These are phyloP conservation scores for Gorilla gorilla DNA, from an alignment of 2,113 vertebrate genomes.

Conservation along the genomic window DNA sequence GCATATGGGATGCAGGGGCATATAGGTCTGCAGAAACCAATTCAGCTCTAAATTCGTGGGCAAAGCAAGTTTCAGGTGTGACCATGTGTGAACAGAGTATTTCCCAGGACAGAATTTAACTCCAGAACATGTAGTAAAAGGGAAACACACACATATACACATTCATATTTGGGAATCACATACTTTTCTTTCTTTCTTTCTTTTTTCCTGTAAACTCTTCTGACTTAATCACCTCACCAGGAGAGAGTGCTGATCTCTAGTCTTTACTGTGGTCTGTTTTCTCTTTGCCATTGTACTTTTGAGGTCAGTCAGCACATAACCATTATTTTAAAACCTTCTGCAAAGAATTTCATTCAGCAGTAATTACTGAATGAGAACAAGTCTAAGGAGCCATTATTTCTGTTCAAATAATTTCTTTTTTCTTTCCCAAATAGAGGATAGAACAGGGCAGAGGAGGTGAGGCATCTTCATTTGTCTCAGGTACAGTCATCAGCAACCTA, in stretches of 20 bases:
- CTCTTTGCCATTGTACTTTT: background rate
- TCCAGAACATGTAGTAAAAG: background rate
- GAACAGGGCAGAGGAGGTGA: background rate
- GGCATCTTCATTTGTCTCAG: background rate
- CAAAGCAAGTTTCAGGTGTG: background rate
- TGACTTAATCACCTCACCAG: conserved; percentile 6
- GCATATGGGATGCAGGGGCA: rapidly evolving
- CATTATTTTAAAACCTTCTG: background rate
- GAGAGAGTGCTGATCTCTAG: conserved; percentile 3
- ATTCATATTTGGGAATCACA: background rate
- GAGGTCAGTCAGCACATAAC: conserved; percentile 7
- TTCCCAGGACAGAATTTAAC: background rate
- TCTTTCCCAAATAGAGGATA: background rate
- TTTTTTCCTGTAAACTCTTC: background rate
- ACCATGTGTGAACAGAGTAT: no score
- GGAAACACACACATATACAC: background rate
- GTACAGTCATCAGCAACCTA: background rate
- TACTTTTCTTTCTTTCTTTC: background rate
- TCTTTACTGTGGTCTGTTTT: background rate
- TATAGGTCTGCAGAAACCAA: background rate
- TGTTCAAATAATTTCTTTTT: background rate
- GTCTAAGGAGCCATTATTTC: background rate
- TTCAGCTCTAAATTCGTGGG: background rate
- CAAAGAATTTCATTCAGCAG: background rate
- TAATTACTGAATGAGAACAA: conserved; percentile 18